A percentile compares a stretch with the other conserved stretches of the same genome.
These are phyloP conservation scores for Scaptomyza flava DNA, from an alignment of 2,888 invertebrate genomes.

Conservation along the genomic window DNA sequence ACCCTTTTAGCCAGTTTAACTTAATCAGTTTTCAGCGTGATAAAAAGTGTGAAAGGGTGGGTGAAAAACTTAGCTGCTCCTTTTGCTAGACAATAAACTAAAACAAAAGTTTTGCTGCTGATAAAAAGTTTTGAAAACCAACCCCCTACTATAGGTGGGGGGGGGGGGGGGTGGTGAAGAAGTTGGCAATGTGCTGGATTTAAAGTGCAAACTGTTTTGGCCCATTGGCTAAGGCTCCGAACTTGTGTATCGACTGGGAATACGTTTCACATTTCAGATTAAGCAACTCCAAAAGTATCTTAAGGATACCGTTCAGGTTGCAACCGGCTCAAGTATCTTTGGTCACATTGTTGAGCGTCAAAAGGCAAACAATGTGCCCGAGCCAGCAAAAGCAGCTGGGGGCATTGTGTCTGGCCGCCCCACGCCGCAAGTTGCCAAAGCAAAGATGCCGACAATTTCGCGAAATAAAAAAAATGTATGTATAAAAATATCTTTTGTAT, in stretches of 20 bases:
- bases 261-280: constrained; percentile 26
- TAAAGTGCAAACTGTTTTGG: constrained; percentile 21
- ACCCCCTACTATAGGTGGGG: too few species aligned
- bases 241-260: constrained; percentile 25
- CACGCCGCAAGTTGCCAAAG: constrained; percentile 4
- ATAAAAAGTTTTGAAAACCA: constrained; percentile 56
- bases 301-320: constrained; percentile 9
- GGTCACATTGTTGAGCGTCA: constrained; percentile 44
- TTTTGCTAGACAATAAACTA: constrained; percentile 72
- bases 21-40: constrained; percentile 61
- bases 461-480: constrained; percentile 7
- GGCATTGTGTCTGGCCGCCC: constrained; percentile 24
- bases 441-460: constrained; percentile 42
- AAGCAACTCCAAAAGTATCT: constrained; percentile 29
- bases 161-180: background rate
- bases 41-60: background rate
- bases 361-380: constrained; percentile 63
- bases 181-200: constrained; percentile 23
- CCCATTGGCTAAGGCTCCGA: background rate
- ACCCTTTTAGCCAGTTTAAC: constrained; percentile 36
- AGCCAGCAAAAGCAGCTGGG: background rate
- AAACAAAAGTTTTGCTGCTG: constrained; percentile 70
- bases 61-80: constrained; percentile 49
- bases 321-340: constrained; percentile 36
- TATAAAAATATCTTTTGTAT: background rate